Percentiles rank a stretch among this genome's conserved stretches.
Evolutionary conservation across 1,140 invertebrate species (phyloP).

Genomic region (Temnothorax nylanderi): DNA sequence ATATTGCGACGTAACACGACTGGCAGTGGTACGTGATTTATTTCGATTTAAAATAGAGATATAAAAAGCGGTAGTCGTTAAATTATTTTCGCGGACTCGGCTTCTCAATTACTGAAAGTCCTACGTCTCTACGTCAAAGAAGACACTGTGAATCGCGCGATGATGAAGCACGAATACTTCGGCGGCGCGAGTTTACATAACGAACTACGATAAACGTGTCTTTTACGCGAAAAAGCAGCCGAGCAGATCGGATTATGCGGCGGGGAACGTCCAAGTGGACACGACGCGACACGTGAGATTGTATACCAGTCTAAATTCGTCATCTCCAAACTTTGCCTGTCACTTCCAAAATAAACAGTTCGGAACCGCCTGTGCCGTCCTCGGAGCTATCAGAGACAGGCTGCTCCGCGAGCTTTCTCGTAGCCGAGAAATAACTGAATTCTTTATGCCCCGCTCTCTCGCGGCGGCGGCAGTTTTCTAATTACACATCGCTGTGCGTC

Average conservation of each 20-base stretch:
- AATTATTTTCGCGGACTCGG: conserved; percentile 14
- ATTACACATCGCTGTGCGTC: background rate
- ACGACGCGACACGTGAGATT: background rate
- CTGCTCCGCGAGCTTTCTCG: background rate
- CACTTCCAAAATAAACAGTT: conserved; percentile 43
- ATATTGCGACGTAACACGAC: background rate
- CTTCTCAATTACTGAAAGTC: conserved; percentile 2
- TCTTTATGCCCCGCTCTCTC: background rate
- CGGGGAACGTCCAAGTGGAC: background rate
- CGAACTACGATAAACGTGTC: conserved; percentile 23
- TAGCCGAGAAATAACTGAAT: background rate
- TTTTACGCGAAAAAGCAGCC: background rate
- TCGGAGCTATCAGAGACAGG: background rate
- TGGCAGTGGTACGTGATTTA: background rate
- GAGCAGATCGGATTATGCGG: background rate
- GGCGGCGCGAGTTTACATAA: conserved; percentile 21
- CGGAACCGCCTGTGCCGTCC: background rate
- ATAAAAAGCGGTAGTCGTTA: background rate
- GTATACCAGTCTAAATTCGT: background rate
- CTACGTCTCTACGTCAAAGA: background rate
- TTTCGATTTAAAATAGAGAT: background rate
- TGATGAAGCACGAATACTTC: conserved; percentile 13
- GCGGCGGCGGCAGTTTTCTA: background rate
- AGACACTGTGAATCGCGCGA: conserved; percentile 19
- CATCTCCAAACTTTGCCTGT: conserved; percentile 21